Conservation (phyloP, 2,888 invertebrate genomes). For the Dolichomitus sp. region DNA sequence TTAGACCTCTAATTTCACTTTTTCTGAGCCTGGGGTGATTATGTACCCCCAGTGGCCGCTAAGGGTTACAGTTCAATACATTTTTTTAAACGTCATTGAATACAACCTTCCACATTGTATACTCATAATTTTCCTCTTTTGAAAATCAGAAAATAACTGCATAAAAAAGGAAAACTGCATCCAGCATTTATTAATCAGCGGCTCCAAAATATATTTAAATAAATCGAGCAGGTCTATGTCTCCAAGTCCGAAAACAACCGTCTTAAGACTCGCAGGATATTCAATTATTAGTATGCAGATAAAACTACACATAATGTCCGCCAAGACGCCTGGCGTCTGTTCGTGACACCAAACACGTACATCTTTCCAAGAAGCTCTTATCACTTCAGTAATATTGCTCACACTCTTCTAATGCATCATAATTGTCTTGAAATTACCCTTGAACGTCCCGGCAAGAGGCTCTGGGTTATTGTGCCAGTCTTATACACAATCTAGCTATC, state of each 20-base stretch:
- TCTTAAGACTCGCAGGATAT: neutral
- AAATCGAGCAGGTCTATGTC: too few relatives aligned
- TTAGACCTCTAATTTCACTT: too few relatives aligned
- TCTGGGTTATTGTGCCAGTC: slow-evolving; percentile 16
- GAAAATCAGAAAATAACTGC: too few relatives aligned
- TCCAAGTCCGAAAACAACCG: neutral
- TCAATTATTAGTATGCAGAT: neutral
- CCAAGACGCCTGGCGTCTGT: neutral
- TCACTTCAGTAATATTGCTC: slow-evolving; percentile 17
- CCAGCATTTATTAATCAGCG: too few relatives aligned
- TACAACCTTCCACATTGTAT: too few relatives aligned
- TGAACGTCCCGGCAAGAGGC: neutral
- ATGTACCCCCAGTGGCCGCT: too few relatives aligned
- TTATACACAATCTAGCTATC: slow-evolving; percentile 9
- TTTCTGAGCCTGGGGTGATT: too few relatives aligned
- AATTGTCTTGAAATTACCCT: slow-evolving; percentile 23
- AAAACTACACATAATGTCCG: neutral
- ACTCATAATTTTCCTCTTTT: too few relatives aligned
- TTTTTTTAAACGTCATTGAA: too few relatives aligned
- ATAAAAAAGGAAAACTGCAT: too few relatives aligned
- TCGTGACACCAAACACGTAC: slow-evolving; percentile 10
- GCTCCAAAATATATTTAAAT: too few relatives aligned
- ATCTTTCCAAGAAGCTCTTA: slow-evolving; percentile 13
- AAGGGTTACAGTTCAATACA: too few relatives aligned
- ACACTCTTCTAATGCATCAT: slow-evolving; percentile 10